phyloP scores from a whole-genome alignment of 2,888 invertebrate species.

The Tubulanus polymorphus region DNA sequence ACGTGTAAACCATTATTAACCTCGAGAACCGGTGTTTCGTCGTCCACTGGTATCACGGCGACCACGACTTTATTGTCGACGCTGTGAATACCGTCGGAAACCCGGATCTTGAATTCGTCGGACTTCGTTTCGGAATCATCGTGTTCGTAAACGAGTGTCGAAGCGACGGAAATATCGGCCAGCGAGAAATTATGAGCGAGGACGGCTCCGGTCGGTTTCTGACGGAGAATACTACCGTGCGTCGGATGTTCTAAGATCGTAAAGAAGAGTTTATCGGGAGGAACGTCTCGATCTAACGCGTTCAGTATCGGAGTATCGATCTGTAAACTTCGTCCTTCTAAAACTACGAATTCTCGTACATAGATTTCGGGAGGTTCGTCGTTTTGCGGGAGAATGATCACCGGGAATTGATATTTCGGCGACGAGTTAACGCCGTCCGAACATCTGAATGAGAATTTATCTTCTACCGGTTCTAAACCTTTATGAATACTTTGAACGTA shows the following conservation, averaged over 20 bases:
- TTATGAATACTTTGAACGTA: conserved; percentile 53
- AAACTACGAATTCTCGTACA: conserved; percentile 47
- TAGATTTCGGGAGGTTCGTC: conserved; percentile 50
- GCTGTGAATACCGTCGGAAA: conserved; percentile 46
- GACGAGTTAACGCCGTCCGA: conserved; percentile 49
- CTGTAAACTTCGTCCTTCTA: conserved; percentile 49
- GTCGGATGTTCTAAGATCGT: conserved; percentile 34
- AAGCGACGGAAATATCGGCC: conserved; percentile 40
- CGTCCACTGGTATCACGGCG: conserved; percentile 50
- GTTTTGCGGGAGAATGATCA: conserved; percentile 46
- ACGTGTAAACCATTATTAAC: conserved; percentile 51
- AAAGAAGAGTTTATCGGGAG: conserved; percentile 41
- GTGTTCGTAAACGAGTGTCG: conserved; percentile 50
- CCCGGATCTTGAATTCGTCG: conserved; percentile 45
- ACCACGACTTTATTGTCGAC: conserved; percentile 44
- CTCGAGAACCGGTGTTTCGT: conserved; percentile 50
- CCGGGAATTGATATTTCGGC: conserved; percentile 30
- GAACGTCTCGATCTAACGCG: conserved; percentile 47
- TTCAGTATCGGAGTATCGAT: conserved; percentile 50
- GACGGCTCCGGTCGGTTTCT: conserved; percentile 37
- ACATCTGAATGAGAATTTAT: conserved; percentile 43
- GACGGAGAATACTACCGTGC: conserved; percentile 47
- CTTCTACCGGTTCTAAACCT: conserved; percentile 46
- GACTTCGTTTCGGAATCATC: conserved; percentile 49
- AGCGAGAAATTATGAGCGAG: conserved; percentile 41